Evolutionary conservation across 2,888 invertebrate species (phyloP), one percentile per base, ranked within the genome.

Genomic region (Fabriciana adippe): DNA sequence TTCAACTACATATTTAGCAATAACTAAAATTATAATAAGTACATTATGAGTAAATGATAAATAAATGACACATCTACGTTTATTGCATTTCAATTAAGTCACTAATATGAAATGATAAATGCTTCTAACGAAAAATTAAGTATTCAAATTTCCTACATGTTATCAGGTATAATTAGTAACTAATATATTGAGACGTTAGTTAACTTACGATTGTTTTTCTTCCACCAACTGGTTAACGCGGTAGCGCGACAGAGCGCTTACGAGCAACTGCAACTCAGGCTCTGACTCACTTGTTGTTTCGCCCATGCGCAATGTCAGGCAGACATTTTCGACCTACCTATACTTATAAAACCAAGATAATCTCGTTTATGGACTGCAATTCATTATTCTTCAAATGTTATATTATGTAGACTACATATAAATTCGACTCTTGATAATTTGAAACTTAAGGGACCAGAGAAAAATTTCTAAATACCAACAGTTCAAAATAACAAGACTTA

Each of bases 201-300:
- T 45, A 50, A 75, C 75, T 74, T 72, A 74, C 73, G 55, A 61
- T 66, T 68, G 59, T 31, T 41, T 50, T 56, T 68, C 62, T 62
- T 55, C 55, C 57, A 51, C 50, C 16, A 56, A 50, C 51, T 69
- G 56, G 45, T 59, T 54, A 61, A 74, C 76, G 77, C 83, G 82
- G 80, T 77, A 72, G 76, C 76, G 78, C 78, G 78, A 50, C 55
- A 67, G 63, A 50, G 56, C 72, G 71, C 66, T 66, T 64, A 47
- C 54, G 69, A 74, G 55, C 75, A 73, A 76, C 76, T 76, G 71
- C 73, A 68, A 67, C 65, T 55, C 59, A 66, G 67, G 54, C 69
- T 72, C 68, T 81, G 80, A 80, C 69, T 81, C 81, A 81, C 75
- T 74, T 69, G 71, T 72, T 74, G 74, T 73, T 65, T 69, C 69